Evolutionary conservation across 1,140 invertebrate species (phyloP), one percentile per base, ranked within the genome.

Genomic region (Physella acuta): DNA sequence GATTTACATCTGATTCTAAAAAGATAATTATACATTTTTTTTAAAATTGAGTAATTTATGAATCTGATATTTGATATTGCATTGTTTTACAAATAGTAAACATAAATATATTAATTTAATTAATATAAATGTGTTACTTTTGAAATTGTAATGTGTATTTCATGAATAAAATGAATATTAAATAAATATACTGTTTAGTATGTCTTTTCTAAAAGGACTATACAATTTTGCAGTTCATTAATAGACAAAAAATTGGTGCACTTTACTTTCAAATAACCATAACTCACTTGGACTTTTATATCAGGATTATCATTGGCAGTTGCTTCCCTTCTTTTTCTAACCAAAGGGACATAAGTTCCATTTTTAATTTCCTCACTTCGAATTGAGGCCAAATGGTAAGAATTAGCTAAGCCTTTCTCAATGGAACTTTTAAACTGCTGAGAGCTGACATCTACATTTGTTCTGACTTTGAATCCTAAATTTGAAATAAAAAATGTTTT

Each of bases 371-470:
- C 44, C 30, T 64, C 28, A 2, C 20, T 53, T 28, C 62, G 14
- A 17, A 2, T 53, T 36, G 28, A 30, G 26, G 62, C 39, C 24
- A 52, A 16, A 53, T 4, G 16, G 30, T 64, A 64, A 26, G 37
- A 30, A 24, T 64, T 64, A 20, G 62, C 62, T 20, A 64, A 33
- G 2, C 62, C 62, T 31, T 53, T 51, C 62, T 64, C 62, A 24
- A 64, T 1, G 3, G 11, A 17, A n/a, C 26, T 28, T 49, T 52
- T 51, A 49, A 64, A 64, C 16, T 34, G 26, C 0, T 4, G 3
- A 34, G 62, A 30, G 2, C 14, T 3, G 8, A 64, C 26, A 34
- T 64, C 62, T 11, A 64, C 44, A 20, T 24, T 14, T 33, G 62
- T 24, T 34, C 5, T 39, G 31, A 53, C 28, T 51, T 24, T 51